phyloP scores from a whole-genome alignment of 2,888 invertebrate genomes.

The Caenorhabditis angaria region DNA sequence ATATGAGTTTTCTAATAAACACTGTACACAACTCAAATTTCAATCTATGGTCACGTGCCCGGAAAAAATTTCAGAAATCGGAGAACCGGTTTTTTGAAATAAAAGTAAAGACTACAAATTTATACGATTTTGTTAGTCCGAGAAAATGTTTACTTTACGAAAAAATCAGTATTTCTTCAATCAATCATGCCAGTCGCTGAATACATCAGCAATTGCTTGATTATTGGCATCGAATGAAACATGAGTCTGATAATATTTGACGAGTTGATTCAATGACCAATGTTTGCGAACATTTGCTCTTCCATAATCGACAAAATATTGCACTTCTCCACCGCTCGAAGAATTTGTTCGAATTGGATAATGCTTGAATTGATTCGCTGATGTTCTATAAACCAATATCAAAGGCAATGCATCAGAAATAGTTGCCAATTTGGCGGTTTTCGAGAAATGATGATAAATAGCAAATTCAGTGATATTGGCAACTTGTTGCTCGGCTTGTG shows the following conservation, averaged over 20 bases:
- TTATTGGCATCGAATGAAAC: not conserved
- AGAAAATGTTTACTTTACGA: too few species aligned
- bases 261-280: slow-evolving; percentile 10
- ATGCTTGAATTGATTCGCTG: not conserved
- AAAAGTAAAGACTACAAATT: too few species aligned
- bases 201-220: too few species aligned
- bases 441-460: not conserved
- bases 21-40: too few species aligned
- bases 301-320: slow-evolving; percentile 10
- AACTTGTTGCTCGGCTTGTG: not conserved
- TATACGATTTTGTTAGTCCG: too few species aligned
- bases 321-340: not conserved
- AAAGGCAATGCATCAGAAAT: not conserved
- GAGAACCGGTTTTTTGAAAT: too few species aligned
- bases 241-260: slow-evolving; percentile 9
- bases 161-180: too few species aligned
- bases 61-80: too few species aligned
- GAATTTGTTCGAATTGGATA: slow-evolving; percentile 7
- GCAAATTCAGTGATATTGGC: not conserved
- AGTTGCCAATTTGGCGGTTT: not conserved
- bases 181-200: too few species aligned
- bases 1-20: too few species aligned
- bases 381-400: slow-evolving; percentile 3
- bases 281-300: slow-evolving; percentile 7
- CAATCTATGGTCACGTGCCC: too few species aligned